Base-by-base conservation (phyloP, 1,140 invertebrate species). In the Drosophila tristis region DNA sequence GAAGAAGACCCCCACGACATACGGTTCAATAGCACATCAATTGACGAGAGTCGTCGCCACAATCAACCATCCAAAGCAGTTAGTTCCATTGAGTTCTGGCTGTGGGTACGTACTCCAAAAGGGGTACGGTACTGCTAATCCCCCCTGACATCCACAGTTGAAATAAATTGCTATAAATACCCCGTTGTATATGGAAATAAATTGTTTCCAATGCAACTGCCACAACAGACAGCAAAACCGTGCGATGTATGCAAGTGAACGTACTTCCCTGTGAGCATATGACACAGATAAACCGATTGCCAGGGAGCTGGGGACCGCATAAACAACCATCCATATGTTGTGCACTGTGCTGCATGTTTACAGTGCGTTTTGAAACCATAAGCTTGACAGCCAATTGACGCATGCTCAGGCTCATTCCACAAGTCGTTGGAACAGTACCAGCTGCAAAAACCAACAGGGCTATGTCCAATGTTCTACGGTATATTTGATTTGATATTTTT, bases 201-300 rank as follows among this genome's bases (percentile, higher is more conserved):
- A 87, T 87, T 87, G 84, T 78, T 79, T 84, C 89, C 84, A 87
- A 84, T 87, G 84, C 84, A 87, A 80, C 78, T 78, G 63, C 66
- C 54, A 42, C 60, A 60, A 59, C 63, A 73, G 43, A 60, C 71
- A 51, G 45, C 49, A 59, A 16, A 55, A 54, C 39, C 13, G 71
- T 63, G 73, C 77, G 77, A 85, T 78, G 78, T 84, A 82, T 82
- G 82, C 84, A 80, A 85, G 77, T 61, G 67, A 80, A 86, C 63
- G 80, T 58, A 65, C 76, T 76, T 80, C 59, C 77, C 80, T 71
- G 62, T 74, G 31, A 59, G 23, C 67, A 66, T 61, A 59, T 70
- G 66, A 45, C 31, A 13, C 45, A 31, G 53, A 57, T 58, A 70
- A 45, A 68, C 35, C 57, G 56, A 31, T 39, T 4, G 35, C 57